Percentiles rank a stretch among this genome's conserved stretches.
These are phyloP conservation scores for Zele albiditarsus DNA, from an alignment of 2,888 invertebrate genomes.

Conservation along the genomic window DNA sequence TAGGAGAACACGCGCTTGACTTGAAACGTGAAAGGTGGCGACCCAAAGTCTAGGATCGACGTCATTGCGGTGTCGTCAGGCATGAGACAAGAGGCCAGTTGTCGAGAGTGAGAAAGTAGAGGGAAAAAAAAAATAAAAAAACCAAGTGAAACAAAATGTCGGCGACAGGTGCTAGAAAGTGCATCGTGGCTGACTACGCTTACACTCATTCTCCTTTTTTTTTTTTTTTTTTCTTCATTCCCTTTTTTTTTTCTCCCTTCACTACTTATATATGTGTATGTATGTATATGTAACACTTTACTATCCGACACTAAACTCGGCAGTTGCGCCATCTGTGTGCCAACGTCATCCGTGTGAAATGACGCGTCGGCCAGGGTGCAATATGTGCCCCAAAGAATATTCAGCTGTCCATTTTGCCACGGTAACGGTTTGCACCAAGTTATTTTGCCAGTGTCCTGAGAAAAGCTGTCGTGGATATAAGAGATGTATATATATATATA, in stretches of 20 bases:
- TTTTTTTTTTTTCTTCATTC: neutral
- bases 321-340: slow-evolving; percentile 20
- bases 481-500: no score
- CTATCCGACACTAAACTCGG: slow-evolving; percentile 9
- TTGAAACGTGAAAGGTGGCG: slow-evolving; percentile 33
- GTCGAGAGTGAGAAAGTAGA: neutral
- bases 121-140: neutral
- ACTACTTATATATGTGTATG: neutral
- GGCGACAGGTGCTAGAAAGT: slow-evolving; percentile 60
- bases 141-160: neutral
- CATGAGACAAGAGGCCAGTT: neutral
- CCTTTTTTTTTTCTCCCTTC: neutral
- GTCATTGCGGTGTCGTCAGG: slow-evolving; percentile 16
- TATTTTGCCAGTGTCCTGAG: neutral
- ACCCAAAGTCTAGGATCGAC: slow-evolving; percentile 28
- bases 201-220: slow-evolving; percentile 3
- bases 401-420: slow-evolving; percentile 19
- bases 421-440: slow-evolving; percentile 2
- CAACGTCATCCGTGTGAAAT: slow-evolving; percentile 25
- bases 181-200: slow-evolving; percentile 38
- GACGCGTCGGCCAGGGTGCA: slow-evolving; percentile 14
- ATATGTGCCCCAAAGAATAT: slow-evolving; percentile 29
- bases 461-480: neutral
- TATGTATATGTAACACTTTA: neutral
- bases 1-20: neutral